These are phyloP conservation scores for Eupithecia centaureata DNA, from an alignment of 2,888 invertebrate genomes.

Conservation along the genomic window DNA sequence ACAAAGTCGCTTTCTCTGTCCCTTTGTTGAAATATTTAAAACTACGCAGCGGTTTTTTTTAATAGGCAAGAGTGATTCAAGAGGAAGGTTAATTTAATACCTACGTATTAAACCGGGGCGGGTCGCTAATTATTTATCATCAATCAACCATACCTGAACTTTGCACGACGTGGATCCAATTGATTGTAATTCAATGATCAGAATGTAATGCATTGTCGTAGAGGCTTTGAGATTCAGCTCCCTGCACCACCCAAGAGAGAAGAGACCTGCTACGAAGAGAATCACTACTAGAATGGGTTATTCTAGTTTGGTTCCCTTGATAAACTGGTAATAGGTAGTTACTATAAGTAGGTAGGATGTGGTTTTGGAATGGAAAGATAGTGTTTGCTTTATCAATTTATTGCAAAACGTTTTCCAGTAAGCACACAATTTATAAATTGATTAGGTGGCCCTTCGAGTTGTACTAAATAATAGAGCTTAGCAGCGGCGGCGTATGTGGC, in stretches of 20 bases:
- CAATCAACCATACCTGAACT: slow-evolving; percentile 62
- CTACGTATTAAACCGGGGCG: too few relatives aligned
- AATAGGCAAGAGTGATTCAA: too few relatives aligned
- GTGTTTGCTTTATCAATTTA: slow-evolving; percentile 17
- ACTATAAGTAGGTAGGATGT: slow-evolving; percentile 40
- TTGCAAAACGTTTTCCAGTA: slow-evolving; percentile 2
- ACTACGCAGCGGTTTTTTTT: too few relatives aligned
- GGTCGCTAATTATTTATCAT: too few relatives aligned
- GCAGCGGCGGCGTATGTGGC: too few relatives aligned
- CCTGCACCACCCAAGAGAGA: neutral
- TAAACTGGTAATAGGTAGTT: slow-evolving; percentile 11
- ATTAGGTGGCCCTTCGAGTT: too few relatives aligned
- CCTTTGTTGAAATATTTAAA: too few relatives aligned
- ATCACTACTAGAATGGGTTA: neutral
- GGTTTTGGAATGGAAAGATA: slow-evolving; percentile 44
- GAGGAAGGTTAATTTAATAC: too few relatives aligned
- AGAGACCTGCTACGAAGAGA: neutral
- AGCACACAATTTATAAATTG: too few relatives aligned
- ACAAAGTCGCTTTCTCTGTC: too few relatives aligned
- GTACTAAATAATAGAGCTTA: too few relatives aligned
- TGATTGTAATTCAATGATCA: slow-evolving; percentile 69
- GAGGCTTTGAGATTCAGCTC: neutral
- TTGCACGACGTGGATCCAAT: slow-evolving; percentile 69
- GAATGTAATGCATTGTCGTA: slow-evolving; percentile 68
- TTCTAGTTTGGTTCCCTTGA: neutral